A percentile compares a stretch with the other conserved stretches of the same genome.
Conservation (phyloP, 2,113 vertebrate genomes). For the Odocoileus virginianus region DNA sequence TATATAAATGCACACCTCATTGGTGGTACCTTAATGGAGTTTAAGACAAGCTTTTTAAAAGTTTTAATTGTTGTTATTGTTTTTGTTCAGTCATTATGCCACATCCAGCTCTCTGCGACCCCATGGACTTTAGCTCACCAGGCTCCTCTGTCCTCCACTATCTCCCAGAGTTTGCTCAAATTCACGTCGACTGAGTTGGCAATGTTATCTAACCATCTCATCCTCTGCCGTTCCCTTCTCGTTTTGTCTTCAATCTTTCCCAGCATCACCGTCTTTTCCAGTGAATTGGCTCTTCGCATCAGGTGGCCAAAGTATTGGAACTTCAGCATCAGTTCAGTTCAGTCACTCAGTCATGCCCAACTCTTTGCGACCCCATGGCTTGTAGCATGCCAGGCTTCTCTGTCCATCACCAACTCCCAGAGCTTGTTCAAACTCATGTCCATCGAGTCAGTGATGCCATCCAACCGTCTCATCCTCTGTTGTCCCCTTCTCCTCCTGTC, state of each 20-base stretch:
- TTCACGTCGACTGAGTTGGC: background rate
- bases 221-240: background rate
- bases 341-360: background rate
- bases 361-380: background rate
- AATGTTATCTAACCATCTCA: background rate
- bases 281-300: rapidly evolving
- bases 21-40: background rate
- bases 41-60: background rate
- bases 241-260: background rate
- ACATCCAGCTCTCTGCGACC: rapidly evolving
- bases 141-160: background rate
- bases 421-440: background rate
- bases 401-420: background rate
- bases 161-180: background rate
- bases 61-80: background rate
- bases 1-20: background rate
- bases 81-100: background rate
- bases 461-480: background rate
- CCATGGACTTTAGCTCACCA: background rate
- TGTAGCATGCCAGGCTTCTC: background rate
- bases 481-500: background rate
- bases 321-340: background rate
- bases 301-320: background rate
- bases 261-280: background rate
- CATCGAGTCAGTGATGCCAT: background rate